Base-by-base conservation (phyloP, 2,113 vertebrate genomes). In the Stercorarius parasiticus region DNA sequence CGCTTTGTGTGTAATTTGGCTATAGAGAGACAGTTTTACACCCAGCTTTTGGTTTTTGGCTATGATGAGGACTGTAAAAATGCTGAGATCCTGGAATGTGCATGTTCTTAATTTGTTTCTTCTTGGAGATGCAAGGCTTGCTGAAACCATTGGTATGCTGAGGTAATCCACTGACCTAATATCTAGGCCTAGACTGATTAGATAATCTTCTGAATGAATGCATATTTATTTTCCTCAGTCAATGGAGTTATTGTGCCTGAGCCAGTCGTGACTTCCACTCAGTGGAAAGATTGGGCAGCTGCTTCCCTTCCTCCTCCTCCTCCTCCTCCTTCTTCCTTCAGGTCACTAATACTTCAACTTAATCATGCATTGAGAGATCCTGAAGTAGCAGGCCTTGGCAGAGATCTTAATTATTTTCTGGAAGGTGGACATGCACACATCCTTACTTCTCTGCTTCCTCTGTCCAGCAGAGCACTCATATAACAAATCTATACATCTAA, bases 191-290 rank as follows among this genome's bases (percentile, higher is more conserved):
- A 95, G 62, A 73, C 73, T 79, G 96, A 89, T 86, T 85, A 96
- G 91, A 93, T 92, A 95, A 90, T 91, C 83, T 94, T 92, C 72
- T 91, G 83, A 94, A 93, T 96, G 56, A 95, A 82, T 66, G 86
- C 55, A 66, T 95, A 59, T 90, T 95, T 95, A 85, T 94, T 95
- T 97, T 91, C 66, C 53, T 50, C 15, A 85, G 45, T 93, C 74
- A 91, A 81, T 90, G 62, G 77, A 77, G 62, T 93, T 91, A 91
- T 19, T 96, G 81, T 94, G 38, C 61, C 19, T 47, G 43, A 86
- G 77, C 55, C 82, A 80, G 72, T 89, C 56, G 42, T 87, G 43
- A 87, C 83, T 94, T 94, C 53, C 58, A 71, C 62, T 82, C 38
- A 70, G 23, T 76, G 69, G 65, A 89, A 92, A 91, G 58, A 79